Evolutionary conservation across 2,888 invertebrate genomes (phyloP), one percentile per base, ranked within the genome.

Genomic region (Pseudoips prasinana): DNA sequence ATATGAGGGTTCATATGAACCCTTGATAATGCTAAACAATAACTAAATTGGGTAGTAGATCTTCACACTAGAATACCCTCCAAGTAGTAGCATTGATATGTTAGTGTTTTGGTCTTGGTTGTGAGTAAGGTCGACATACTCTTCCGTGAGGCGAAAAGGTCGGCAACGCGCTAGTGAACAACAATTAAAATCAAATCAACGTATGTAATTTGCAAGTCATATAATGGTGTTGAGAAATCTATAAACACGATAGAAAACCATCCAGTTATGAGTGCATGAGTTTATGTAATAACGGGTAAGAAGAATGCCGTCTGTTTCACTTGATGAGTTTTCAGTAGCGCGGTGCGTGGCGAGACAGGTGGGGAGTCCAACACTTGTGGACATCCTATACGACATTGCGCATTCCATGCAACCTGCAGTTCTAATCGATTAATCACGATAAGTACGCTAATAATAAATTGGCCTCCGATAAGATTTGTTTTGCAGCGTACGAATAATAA

Each of bases 381-480:
- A 30, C 35, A 33, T 37, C 40, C 34, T 43, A 37, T 28, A 36
- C 41, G 48, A 35, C 35, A 39, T 45, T 43, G 40, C 30, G 32
- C 43, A 44, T 44, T 50, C 38, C 46, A 36, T 39, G 57, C 54
- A 63, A 61, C 50, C 52, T 71, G 73, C 73, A 72, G 46, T 56
- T 58, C 56, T 61, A 59, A 64, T 60, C 56, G 29, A 64, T 67
- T 62, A 42, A 47, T 44, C 44, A 43, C 58, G 67, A 68, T 70
- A 69, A 56, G 46, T 54, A 53, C 61, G 63, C 62, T 63, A 62
- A 66, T 72, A 65, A 73, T 74, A 64, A n/a, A 76, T 64, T 59
- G 62, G 58, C 42, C 35, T 25, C 42, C 53, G 83, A 84, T 84
- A 81, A 80, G 58, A 60, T 58, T 60, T 67, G 37, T 45, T 49